Evolutionary conservation across 2,113 vertebrate genomes (phyloP).

Genomic region (Azemiops feae): DNA sequence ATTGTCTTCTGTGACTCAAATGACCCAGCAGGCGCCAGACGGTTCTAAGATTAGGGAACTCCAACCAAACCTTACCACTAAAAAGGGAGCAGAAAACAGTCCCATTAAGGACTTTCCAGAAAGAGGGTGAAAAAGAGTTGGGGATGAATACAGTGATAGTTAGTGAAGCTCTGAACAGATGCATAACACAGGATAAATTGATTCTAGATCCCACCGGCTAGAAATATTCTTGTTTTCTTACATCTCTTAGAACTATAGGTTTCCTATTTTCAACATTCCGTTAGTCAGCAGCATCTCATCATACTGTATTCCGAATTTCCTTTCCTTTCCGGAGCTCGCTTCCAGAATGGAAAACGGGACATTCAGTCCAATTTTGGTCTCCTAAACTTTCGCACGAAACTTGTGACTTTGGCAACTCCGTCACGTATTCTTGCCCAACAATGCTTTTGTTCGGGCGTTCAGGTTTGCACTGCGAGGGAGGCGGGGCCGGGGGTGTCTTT

Average conservation of each 20-base stretch:
- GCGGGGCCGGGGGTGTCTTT: not conserved
- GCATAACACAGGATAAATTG: not conserved
- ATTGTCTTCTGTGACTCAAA: not conserved
- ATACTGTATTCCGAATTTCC: not conserved
- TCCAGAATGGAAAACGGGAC: not conserved
- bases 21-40: not conserved
- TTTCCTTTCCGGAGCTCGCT: too few relatives aligned
- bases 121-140: not conserved
- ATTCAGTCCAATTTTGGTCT: not conserved
- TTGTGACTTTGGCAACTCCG: too few relatives aligned
- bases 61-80: not conserved
- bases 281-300: not conserved
- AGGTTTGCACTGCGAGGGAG: not conserved
- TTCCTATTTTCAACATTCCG: not conserved
- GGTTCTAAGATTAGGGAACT: not conserved
- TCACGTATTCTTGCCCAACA: not conserved
- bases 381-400: not conserved
- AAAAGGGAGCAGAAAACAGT: not conserved
- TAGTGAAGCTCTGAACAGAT: not conserved
- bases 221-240: not conserved
- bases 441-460: not conserved
- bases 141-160: not conserved
- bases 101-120: not conserved
- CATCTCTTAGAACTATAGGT: not conserved
- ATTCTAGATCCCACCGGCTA: not conserved